A percentile compares a stretch with the other conserved stretches of the same genome.
These are phyloP conservation scores for Melanotaenia trifasciata DNA, from an alignment of 2,797 vertebrate genomes.

Conservation along the genomic window DNA sequence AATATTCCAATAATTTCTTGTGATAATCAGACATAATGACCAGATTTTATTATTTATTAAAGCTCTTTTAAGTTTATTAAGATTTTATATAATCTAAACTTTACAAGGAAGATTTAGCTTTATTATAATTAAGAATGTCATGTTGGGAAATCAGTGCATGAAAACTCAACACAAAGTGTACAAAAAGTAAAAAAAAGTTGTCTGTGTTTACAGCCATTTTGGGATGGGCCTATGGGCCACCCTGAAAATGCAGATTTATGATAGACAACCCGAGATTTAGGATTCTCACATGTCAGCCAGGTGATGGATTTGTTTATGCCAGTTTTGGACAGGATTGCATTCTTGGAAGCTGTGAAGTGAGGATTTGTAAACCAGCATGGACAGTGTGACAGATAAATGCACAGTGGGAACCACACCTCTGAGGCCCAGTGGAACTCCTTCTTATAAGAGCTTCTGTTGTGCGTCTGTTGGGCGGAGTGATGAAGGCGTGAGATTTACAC, in stretches of 20 bases:
- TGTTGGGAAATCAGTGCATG: not conserved
- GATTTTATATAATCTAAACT: not conserved
- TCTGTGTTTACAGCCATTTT: not conserved
- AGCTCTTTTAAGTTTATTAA: not conserved
- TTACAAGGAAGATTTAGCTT: not conserved
- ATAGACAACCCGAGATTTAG: conserved; percentile 14
- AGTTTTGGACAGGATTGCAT: conserved; percentile 19
- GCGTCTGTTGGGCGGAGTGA: conserved; percentile 29
- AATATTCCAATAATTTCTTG: not conserved
- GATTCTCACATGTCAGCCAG: conserved; percentile 4
- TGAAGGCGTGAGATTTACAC: conserved; percentile 74
- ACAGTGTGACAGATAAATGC: conserved; percentile 49
- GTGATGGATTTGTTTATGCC: conserved; percentile 40
- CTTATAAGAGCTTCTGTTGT: conserved; percentile 33
- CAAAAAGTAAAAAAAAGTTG: no score
- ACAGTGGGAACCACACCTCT: conserved; percentile 49
- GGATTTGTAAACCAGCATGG: conserved; percentile 42
- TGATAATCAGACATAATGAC: not conserved
- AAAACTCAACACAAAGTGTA: not conserved
- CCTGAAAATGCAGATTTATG: conserved; percentile 7
- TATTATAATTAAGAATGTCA: not conserved
- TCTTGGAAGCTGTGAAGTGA: conserved; percentile 42
- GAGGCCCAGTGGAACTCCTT: conserved; percentile 53
- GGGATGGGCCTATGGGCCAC: not conserved
- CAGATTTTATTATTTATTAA: not conserved